Percentiles rank a stretch among this genome's conserved stretches.
Evolutionary conservation across 2,113 vertebrate genomes (phyloP).

Genomic region (Melanerpes formicivorus): DNA sequence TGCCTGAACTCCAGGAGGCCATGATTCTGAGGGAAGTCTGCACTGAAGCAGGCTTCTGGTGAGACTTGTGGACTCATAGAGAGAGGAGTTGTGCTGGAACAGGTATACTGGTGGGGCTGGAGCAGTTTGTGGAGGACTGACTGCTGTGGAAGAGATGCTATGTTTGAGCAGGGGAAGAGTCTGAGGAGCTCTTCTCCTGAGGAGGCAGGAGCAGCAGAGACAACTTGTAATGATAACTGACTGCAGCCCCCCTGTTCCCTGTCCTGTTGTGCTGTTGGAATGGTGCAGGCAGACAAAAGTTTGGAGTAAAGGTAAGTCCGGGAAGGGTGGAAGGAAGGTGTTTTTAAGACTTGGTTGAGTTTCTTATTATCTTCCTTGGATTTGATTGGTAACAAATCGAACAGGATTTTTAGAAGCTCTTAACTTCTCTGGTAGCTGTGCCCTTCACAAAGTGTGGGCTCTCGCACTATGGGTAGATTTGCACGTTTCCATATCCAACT

Average conservation of each 20-base stretch:
- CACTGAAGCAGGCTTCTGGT: background rate
- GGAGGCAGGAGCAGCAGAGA: background rate
- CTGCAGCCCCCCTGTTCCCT: no score
- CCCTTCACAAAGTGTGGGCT: background rate
- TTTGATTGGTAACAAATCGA: background rate
- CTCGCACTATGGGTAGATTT: background rate
- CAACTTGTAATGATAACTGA: background rate
- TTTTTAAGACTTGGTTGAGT: background rate
- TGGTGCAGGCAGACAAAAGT: background rate
- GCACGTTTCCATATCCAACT: slow-evolving; percentile 16
- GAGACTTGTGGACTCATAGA: background rate
- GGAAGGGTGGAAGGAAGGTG: background rate
- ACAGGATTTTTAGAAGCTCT: background rate
- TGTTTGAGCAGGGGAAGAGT: background rate
- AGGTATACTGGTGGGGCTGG: background rate
- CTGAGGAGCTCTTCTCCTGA: background rate
- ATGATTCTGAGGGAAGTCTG: background rate
- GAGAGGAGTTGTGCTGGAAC: background rate
- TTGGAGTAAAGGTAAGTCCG: background rate
- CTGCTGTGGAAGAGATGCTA: background rate
- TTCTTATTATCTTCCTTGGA: background rate
- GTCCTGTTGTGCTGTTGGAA: background rate
- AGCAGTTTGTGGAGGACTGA: background rate
- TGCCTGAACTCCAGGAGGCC: background rate
- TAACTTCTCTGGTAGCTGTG: background rate